Percentiles rank a stretch among this genome's conserved stretches.
These are phyloP conservation scores for Ips typographus DNA, from an alignment of 1,140 invertebrate species.

Conservation along the genomic window DNA sequence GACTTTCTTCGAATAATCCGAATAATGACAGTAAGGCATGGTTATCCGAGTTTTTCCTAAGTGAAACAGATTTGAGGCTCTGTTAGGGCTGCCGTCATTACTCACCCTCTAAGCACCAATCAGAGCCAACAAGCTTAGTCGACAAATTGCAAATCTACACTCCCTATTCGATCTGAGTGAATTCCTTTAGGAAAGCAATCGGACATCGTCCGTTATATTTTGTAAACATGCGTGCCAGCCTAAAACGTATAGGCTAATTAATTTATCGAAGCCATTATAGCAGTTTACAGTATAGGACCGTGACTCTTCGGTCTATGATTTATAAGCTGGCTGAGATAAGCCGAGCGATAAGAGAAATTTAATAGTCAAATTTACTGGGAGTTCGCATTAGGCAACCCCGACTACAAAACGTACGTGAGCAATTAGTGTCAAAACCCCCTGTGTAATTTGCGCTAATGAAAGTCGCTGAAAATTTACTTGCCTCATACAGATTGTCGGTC, in stretches of 20 bases:
- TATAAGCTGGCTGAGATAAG: conserved; percentile 36
- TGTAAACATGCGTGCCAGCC: conserved; percentile 18
- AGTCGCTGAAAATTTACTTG: conserved; percentile 33
- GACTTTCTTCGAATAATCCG: too few species aligned
- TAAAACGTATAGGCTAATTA: conserved; percentile 26
- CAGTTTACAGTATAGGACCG: conserved; percentile 29
- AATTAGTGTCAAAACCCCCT: conserved; percentile 34
- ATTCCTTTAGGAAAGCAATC: too few species aligned
- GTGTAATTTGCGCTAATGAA: conserved; percentile 31
- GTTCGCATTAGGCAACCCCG: conserved; percentile 20
- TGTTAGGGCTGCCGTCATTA: too few species aligned
- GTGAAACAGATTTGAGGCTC: too few species aligned
- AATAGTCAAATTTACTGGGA: conserved; percentile 36
- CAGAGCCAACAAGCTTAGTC: too few species aligned
- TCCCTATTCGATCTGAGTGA: too few species aligned
- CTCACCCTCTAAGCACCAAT: too few species aligned
- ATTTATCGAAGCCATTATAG: conserved; percentile 35
- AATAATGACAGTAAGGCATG: too few species aligned
- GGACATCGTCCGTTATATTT: not conserved
- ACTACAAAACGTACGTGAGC: conserved; percentile 36
- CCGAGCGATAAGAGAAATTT: conserved; percentile 37
- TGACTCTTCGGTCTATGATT: conserved; percentile 37
- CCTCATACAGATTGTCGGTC: conserved; percentile 23
- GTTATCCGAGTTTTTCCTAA: too few species aligned
- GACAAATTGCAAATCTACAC: too few species aligned